A percentile compares a stretch with the other conserved stretches of the same genome.
Evolutionary conservation across 2,113 vertebrate species (phyloP).

Genomic region (Phyllopteryx taeniolatus): DNA sequence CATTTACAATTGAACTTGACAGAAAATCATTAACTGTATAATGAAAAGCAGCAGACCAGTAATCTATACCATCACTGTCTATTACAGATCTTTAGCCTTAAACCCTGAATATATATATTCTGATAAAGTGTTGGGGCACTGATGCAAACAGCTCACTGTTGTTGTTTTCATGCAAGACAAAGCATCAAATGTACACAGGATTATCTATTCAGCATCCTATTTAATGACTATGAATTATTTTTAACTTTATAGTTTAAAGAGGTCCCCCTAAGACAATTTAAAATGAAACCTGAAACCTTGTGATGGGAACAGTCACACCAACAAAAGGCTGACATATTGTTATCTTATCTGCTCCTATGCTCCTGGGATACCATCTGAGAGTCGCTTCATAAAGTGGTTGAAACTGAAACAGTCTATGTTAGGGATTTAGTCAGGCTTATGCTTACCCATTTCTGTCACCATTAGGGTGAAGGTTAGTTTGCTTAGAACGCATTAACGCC

Average conservation of each 20-base stretch:
- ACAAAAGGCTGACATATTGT: neutral
- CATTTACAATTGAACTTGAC: conserved; percentile 63
- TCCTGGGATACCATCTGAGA: neutral
- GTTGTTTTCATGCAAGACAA: conserved; percentile 7
- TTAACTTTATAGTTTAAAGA: neutral
- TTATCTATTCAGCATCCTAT: neutral
- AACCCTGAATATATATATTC: conserved; percentile 48
- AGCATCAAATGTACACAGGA: neutral
- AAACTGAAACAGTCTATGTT: neutral
- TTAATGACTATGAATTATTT: neutral
- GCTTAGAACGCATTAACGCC: no score
- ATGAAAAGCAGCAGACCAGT: conserved; percentile 65
- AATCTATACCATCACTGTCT: conserved; percentile 59
- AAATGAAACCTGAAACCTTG: neutral
- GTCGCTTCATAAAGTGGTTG: neutral
- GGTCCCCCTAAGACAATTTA: neutral
- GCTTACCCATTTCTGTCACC: no score
- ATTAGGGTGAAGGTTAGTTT: no score
- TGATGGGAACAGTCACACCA: neutral
- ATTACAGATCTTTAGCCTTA: conserved; percentile 61
- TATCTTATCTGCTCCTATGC: neutral
- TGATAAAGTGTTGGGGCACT: conserved; percentile 15
- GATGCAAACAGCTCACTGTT: conserved; percentile 18
- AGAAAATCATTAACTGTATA: conserved; percentile 67
- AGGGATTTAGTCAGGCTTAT: no score